phyloP scores from a whole-genome alignment of 2,113 vertebrate species.

The Actenoides hombroni region DNA sequence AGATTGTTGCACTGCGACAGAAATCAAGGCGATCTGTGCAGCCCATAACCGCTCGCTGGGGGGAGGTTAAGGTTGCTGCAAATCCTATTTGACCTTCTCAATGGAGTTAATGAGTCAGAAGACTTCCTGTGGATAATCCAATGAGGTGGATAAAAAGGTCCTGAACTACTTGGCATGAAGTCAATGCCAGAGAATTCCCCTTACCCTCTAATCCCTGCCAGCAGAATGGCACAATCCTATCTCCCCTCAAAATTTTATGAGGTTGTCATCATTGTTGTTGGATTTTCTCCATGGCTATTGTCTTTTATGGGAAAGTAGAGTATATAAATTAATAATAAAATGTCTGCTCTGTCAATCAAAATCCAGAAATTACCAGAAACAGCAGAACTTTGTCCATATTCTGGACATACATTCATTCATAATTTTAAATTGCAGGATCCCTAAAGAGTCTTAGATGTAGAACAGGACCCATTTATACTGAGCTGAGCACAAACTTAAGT shows the following conservation, averaged over 20 bases:
- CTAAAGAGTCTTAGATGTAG: background rate
- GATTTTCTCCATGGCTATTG: background rate
- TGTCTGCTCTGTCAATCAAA: background rate
- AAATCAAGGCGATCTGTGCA: background rate
- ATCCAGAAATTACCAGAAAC: background rate
- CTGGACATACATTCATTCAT: background rate
- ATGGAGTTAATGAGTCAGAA: conserved; percentile 65
- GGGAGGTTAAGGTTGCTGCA: conserved; percentile 26
- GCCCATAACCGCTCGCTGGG: background rate
- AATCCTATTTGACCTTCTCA: conserved; percentile 61
- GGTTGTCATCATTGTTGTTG: background rate
- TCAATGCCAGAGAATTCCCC: conserved; percentile 12
- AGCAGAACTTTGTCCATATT: background rate
- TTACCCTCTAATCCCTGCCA: background rate
- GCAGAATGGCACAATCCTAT: background rate
- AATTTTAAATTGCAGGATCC: background rate
- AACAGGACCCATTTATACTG: background rate
- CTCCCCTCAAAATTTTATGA: background rate
- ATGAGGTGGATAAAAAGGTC: conserved; percentile 68
- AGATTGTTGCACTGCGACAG: background rate
- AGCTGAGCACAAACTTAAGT: background rate
- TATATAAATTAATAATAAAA: background rate
- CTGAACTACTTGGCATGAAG: conserved; percentile 55
- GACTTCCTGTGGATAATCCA: conserved; percentile 64
- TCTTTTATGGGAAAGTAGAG: background rate